Percentiles rank a stretch among this genome's conserved stretches.
These are phyloP conservation scores for Gobio occitaniae DNA, from an alignment of 2,797 vertebrate species.

Conservation along the genomic window DNA sequence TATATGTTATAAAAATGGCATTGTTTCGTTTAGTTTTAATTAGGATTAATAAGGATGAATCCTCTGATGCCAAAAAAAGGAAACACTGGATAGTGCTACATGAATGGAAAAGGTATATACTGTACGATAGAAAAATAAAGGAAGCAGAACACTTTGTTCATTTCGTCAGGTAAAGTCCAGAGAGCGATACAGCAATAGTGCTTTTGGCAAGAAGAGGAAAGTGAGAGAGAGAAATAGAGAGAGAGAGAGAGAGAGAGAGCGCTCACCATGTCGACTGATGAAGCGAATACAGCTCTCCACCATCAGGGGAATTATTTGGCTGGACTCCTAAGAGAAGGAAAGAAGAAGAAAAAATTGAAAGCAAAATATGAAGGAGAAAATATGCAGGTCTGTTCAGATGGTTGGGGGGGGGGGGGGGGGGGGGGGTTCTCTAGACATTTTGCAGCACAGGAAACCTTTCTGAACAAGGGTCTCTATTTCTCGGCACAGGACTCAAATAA, in stretches of 20 bases:
- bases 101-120: background rate
- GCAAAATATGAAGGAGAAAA: slow-evolving; percentile 32
- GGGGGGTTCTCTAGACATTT: slow-evolving; percentile 19
- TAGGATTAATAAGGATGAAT: background rate
- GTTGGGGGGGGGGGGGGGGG: background rate
- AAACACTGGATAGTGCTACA: slow-evolving; percentile 3
- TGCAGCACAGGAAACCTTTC: slow-evolving; percentile 31
- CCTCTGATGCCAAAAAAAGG: background rate
- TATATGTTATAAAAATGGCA: background rate
- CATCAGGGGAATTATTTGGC: slow-evolving; percentile 93
- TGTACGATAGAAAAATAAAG: slow-evolving; percentile 44
- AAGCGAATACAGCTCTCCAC: slow-evolving; percentile 98
- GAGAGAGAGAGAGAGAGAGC: slow-evolving; percentile 1
- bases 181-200: slow-evolving; percentile 28
- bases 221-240: background rate
- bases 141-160: slow-evolving; percentile 34
- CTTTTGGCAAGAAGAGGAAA: slow-evolving; percentile 14
- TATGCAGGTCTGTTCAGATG: slow-evolving; percentile 27
- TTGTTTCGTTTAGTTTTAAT: background rate
- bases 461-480: slow-evolving; percentile 52
- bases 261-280: slow-evolving; percentile 93
- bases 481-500: slow-evolving; percentile 22
- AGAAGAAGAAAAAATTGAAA: slow-evolving; percentile 8
- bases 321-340: slow-evolving; percentile 82
- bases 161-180: slow-evolving; percentile 20